Percentiles rank a stretch among this genome's conserved stretches.
Evolutionary conservation across 2,113 vertebrate species (phyloP).

Genomic region (Smithornis capensis): DNA sequence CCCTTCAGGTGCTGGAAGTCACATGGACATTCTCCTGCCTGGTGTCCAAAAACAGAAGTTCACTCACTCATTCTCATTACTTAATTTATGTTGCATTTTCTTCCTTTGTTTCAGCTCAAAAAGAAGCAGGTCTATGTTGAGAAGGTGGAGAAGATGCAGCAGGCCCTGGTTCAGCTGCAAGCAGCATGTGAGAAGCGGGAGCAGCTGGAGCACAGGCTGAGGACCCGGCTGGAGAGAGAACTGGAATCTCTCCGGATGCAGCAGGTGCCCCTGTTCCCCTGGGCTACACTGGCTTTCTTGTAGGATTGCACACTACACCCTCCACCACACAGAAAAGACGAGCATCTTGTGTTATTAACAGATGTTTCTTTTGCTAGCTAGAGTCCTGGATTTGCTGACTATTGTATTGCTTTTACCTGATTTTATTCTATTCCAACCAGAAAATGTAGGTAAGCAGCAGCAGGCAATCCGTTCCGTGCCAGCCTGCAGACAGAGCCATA

Average conservation of each 20-base stretch:
- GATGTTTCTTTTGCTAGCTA: neutral
- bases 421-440: neutral
- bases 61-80: rapidly evolving
- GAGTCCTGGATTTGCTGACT: neutral
- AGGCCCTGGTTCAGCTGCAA: constrained; percentile 94
- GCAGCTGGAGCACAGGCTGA: constrained; percentile 91
- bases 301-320: neutral
- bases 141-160: constrained; percentile 98
- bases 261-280: constrained; percentile 77
- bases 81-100: neutral
- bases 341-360: neutral
- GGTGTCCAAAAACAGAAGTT: neutral
- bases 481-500: neutral
- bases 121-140: constrained; percentile 99
- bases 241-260: constrained; percentile 94
- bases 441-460: neutral
- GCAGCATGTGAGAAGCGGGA: constrained; percentile 96
- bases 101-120: constrained; percentile 82
- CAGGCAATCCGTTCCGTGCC: neutral
- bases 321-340: neutral
- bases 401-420: neutral
- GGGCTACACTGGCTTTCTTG: neutral
- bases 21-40: neutral
- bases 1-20: neutral
- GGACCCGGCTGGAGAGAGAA: constrained; percentile 91